Conservation (phyloP, 1,140 invertebrate species). For the Achatina immaculata region DNA sequence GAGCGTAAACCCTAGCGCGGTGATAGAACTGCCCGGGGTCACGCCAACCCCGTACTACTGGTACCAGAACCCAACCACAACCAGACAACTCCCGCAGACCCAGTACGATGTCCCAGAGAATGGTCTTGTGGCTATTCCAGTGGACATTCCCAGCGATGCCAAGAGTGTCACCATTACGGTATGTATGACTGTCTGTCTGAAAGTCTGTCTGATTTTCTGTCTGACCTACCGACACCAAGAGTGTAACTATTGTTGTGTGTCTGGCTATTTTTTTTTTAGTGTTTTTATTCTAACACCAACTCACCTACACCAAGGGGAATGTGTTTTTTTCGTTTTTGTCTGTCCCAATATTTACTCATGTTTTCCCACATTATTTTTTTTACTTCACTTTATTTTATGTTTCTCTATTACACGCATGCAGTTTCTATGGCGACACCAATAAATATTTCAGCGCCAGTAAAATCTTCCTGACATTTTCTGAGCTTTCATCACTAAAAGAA, state of each 20-base stretch:
- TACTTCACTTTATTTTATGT: no score
- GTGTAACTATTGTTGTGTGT: not conserved
- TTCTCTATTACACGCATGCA: no score
- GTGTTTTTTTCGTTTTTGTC: no score
- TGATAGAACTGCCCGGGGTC: conserved; percentile 40
- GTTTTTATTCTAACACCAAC: not conserved
- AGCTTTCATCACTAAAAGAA: no score
- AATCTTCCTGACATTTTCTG: no score
- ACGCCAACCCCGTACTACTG: conserved; percentile 25
- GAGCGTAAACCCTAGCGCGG: conserved; percentile 40
- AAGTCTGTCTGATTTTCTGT: no score
- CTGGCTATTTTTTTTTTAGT: not conserved
- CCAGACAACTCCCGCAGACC: conserved; percentile 33
- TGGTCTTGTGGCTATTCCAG: conserved; percentile 54
- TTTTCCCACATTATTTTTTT: no score
- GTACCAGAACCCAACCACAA: conserved; percentile 8
- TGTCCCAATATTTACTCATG: no score
- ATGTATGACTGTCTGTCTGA: conserved; percentile 40
- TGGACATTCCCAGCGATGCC: conserved; percentile 57
- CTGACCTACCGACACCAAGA: not conserved
- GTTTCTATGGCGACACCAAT: no score
- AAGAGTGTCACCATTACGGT: conserved; percentile 52
- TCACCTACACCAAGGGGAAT: not conserved
- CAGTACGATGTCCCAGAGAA: conserved; percentile 53
- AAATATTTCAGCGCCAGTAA: no score